Percentiles rank a stretch among this genome's conserved stretches.
Conservation (phyloP, 2,888 invertebrate species). For the Xestoiulus laeticollis region DNA sequence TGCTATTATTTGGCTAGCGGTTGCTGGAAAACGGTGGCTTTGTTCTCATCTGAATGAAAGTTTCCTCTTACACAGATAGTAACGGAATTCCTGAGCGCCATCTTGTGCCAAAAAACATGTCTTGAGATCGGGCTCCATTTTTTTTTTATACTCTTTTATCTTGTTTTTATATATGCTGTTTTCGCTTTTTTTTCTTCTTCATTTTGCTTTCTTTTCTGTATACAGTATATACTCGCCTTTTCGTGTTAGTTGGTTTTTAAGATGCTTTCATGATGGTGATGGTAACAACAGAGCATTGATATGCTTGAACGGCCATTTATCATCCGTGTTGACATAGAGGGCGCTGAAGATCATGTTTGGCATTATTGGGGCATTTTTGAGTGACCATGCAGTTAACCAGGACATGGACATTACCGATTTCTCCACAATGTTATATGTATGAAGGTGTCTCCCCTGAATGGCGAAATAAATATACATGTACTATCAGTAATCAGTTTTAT, state of each 20-base stretch:
- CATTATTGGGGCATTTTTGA: not conserved
- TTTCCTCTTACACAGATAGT: slow-evolving; percentile 35
- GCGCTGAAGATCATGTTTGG: not conserved
- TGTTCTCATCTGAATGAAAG: slow-evolving; percentile 34
- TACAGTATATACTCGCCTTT: not conserved
- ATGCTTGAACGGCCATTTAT: slow-evolving; percentile 35
- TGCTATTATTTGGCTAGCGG: slow-evolving; percentile 43
- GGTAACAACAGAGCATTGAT: slow-evolving; percentile 15
- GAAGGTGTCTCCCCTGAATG: too few species aligned
- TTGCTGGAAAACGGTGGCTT: slow-evolving; percentile 30
- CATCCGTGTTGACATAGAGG: slow-evolving; percentile 31
- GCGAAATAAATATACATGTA: too few species aligned
- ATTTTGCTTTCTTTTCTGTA: not conserved
- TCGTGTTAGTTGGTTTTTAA: slow-evolving; percentile 43
- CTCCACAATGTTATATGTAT: too few species aligned
- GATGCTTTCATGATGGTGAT: slow-evolving; percentile 10
- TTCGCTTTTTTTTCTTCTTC: not conserved
- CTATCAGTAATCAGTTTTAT: too few species aligned
- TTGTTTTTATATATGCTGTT: not conserved
- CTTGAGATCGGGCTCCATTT: not conserved
- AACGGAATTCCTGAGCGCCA: slow-evolving; percentile 37
- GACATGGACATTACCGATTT: too few species aligned
- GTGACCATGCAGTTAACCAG: too few species aligned
- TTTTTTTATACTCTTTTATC: not conserved
- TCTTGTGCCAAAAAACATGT: not conserved